These are phyloP conservation scores for Pollenia griseotomentosa DNA, from an alignment of 2,888 invertebrate species.

Conservation along the genomic window DNA sequence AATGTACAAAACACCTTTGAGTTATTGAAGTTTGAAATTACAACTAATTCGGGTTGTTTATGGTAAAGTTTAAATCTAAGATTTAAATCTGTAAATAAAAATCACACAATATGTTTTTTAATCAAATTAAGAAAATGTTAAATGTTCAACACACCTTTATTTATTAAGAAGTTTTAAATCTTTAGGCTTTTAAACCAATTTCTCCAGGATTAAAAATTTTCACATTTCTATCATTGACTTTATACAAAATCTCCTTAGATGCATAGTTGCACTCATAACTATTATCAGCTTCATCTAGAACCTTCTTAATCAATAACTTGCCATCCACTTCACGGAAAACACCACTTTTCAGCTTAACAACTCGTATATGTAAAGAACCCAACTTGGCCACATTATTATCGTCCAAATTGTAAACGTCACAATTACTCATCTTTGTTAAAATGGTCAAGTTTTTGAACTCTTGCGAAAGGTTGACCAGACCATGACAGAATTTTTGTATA, in stretches of 20 bases:
- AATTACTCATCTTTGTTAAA: constrained; percentile 87
- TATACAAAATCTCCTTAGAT: constrained; percentile 85
- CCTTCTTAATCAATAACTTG: constrained; percentile 84
- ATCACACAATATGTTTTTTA: not conserved
- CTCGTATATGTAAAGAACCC: constrained; percentile 87
- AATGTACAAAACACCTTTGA: constrained; percentile 42
- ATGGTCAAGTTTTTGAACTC: constrained; percentile 84
- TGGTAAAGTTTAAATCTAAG: not conserved
- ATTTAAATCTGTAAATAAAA: constrained; percentile 41
- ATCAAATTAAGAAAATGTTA: not conserved
- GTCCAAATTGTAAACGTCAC: constrained; percentile 86
- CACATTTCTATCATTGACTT: constrained; percentile 90
- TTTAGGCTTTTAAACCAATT: constrained; percentile 80
- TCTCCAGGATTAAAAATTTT: constrained; percentile 90
- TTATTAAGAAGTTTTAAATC: not conserved
- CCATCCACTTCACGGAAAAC: constrained; percentile 90
- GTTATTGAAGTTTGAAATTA: constrained; percentile 28
- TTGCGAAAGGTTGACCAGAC: constrained; percentile 78
- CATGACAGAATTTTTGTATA: constrained; percentile 79
- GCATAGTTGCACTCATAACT: constrained; percentile 78
- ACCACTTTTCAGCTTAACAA: constrained; percentile 89
- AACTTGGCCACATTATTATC: constrained; percentile 87
- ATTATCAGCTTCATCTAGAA: constrained; percentile 60
- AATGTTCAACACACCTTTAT: constrained; percentile 1
- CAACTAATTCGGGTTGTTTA: constrained; percentile 8